A percentile compares a stretch with the other conserved stretches of the same genome.
Evolutionary conservation across 1,140 invertebrate species (phyloP).

Genomic region (Cotesia chilonis): DNA sequence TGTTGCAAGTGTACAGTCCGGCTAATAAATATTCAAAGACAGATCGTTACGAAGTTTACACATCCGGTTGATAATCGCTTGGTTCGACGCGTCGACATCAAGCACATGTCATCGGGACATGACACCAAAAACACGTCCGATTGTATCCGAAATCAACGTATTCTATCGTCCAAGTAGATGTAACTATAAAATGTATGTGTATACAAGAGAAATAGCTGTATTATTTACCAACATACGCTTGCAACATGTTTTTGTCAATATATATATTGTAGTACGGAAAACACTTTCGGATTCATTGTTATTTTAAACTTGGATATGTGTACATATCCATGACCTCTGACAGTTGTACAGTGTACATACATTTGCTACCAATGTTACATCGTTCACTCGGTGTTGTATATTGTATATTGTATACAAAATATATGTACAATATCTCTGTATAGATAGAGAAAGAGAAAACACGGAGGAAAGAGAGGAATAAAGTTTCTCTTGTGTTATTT

Average conservation of each 20-base stretch:
- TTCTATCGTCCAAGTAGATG: too few relatives aligned
- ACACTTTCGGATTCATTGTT: too few relatives aligned
- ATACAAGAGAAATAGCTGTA: too few relatives aligned
- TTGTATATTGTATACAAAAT: background rate
- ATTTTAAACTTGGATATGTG: too few relatives aligned
- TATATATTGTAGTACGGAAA: too few relatives aligned
- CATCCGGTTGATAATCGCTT: constrained; percentile 28
- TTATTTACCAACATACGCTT: too few relatives aligned
- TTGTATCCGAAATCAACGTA: background rate
- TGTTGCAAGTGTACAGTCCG: background rate
- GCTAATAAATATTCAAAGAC: constrained; percentile 36
- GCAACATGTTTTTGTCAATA: too few relatives aligned
- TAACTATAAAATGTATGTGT: too few relatives aligned
- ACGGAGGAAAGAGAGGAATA: background rate
- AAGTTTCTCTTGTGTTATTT: constrained; percentile 10
- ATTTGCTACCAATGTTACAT: background rate
- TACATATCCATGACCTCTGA: too few relatives aligned
- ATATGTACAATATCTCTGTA: background rate
- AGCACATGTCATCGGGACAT: background rate
- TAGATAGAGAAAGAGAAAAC: background rate
- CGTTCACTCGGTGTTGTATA: too few relatives aligned
- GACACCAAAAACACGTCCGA: background rate
- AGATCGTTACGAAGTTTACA: constrained; percentile 7
- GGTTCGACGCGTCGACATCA: background rate
- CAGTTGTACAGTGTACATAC: background rate